These are phyloP conservation scores for Chiridota heheva DNA, from an alignment of 35 echinoderm and acorn worm species.

Conservation along the genomic window DNA sequence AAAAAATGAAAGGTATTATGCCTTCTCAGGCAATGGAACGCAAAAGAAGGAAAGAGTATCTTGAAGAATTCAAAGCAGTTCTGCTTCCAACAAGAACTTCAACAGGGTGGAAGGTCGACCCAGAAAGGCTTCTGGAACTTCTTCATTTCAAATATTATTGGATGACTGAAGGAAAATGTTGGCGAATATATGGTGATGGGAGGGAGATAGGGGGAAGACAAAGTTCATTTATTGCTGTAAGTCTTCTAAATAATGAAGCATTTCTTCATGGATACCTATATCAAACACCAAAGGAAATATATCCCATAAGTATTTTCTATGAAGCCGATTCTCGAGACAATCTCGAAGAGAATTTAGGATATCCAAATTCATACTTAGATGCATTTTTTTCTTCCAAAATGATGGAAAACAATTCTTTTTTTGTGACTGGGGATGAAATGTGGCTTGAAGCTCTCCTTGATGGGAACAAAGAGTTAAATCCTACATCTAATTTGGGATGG, in stretches of 20 bases:
- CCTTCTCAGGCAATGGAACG: not conserved
- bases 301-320: constrained; percentile 30
- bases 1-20: constrained; percentile 22
- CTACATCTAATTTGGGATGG: constrained; percentile 31
- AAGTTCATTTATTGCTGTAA: not conserved
- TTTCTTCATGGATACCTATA: not conserved
- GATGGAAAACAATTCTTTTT: not conserved
- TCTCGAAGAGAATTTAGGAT: constrained; percentile 29
- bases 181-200: not conserved
- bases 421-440: constrained; percentile 37
- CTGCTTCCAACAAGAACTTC: constrained; percentile 38
- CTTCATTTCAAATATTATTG: constrained; percentile 23
- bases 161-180: not conserved
- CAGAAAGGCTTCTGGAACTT: constrained; percentile 22
- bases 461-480: constrained; percentile 23
- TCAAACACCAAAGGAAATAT: constrained; percentile 23
- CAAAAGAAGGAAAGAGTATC: not conserved
- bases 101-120: constrained; percentile 45
- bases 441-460: constrained; percentile 45
- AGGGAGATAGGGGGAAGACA: not conserved
- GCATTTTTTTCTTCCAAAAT: not conserved
- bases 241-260: not conserved
- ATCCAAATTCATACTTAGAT: not conserved
- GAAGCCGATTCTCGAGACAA: constrained; percentile 41
- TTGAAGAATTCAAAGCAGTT: constrained; percentile 34